Base-by-base conservation (phyloP, 2,113 vertebrate species). In the Cinclus mexicanus region DNA sequence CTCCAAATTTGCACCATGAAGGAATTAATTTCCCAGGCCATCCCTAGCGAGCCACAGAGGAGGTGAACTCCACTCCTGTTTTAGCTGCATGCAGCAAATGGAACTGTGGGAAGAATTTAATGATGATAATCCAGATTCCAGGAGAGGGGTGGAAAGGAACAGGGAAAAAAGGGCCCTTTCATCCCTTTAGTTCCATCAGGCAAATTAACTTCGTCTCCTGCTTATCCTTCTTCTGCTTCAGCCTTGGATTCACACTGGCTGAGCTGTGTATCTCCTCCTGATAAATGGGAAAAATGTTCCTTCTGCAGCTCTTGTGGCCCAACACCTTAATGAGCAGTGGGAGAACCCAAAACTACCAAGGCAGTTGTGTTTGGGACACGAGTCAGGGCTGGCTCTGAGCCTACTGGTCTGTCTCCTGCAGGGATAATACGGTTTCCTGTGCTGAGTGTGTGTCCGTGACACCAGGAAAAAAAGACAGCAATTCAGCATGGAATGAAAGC, bases 1-100 rank as follows among this genome's bases (percentile, higher is more conserved):
- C 76, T 92, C 85, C 75, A 70, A 55, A 83, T 90, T 90, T 94
- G 76, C 59, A 91, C 75, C 42, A 33, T 33, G 39, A 76, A 83
- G 85, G 93, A 93, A 93, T 92, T 95, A 71, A 90, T 96, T 90
- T 95, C 29, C 42, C 68, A 86, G 59, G 55, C 63, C 84, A 71
- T 94, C 81, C 90, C 75, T 49, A 31, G 71, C 4, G 18, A 90
- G 46, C 55, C 70, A 31, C 2, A 5, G 63, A 87, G 78, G 64
- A 96, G 76, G 82, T 87, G 82, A 90, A 53, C 42, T 53, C 47
- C 47, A 29, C 39, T 87, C 47, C n/a, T 78, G 23, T 61, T 78
- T 52, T 49, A 83, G 75, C 56, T 84, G 56, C 56, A 12, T 31
- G 47, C 1, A 6, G 83, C 74, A 94, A 87, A 88, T 41, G 39